Conservation (phyloP, 2,113 vertebrate genomes). For the Prunella fulvescens region DNA sequence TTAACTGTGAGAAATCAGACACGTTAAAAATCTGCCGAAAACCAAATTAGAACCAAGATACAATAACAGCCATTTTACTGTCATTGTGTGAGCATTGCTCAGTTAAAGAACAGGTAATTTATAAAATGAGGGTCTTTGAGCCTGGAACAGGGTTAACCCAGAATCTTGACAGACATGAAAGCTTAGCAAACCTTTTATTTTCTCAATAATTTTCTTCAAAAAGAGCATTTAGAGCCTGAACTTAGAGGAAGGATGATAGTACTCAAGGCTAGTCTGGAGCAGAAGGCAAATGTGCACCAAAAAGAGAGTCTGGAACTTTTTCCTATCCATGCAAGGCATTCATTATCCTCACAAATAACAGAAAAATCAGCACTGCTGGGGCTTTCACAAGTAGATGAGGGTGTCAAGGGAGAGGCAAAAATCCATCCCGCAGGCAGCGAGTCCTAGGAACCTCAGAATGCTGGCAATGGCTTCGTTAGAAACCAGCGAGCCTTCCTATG, state of each 20-base stretch:
- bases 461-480: conserved; percentile 50
- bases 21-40: not conserved
- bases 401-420: conserved; percentile 57
- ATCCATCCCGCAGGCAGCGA: conserved; percentile 42
- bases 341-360: conserved; percentile 52
- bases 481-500: conserved; percentile 42
- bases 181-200: not conserved
- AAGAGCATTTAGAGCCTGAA: not conserved
- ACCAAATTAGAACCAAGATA: not conserved
- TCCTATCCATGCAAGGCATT: conserved; percentile 35
- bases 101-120: not conserved
- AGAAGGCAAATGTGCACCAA: not conserved
- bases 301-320: conserved; percentile 23
- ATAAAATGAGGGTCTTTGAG: not conserved
- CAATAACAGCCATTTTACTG: not conserved
- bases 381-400: conserved; percentile 57
- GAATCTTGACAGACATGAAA: not conserved
- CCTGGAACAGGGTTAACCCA: not conserved
- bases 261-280: not conserved
- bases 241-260: not conserved
- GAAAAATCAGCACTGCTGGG: conserved; percentile 49
- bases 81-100: not conserved
- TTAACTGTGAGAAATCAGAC: not conserved
- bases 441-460: conserved; percentile 51
- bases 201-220: not conserved